phyloP scores from a whole-genome alignment of 2,113 vertebrate species.

The Camarhynchus parvulus region DNA sequence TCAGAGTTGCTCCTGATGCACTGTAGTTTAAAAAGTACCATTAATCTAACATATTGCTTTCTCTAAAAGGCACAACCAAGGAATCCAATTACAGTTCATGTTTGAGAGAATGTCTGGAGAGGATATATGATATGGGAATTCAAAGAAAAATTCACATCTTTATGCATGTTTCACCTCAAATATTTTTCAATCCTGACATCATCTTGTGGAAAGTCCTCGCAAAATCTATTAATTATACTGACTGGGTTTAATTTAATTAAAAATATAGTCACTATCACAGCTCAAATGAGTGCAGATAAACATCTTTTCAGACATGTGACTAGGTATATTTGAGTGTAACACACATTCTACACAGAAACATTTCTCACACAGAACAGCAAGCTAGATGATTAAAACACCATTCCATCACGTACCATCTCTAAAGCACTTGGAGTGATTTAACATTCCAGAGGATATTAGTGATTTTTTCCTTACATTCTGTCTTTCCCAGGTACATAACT shows the following conservation, averaged over 20 bases:
- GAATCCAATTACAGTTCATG: not conserved
- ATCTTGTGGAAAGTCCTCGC: not conserved
- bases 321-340: not conserved
- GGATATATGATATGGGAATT: not conserved
- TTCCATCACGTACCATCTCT: not conserved
- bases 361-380: not conserved
- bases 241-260: not conserved
- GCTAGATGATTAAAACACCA: not conserved
- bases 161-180: not conserved
- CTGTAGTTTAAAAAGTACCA: not conserved
- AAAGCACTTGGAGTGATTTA: not conserved
- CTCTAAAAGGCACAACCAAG: not conserved
- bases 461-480: not conserved
- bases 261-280: not conserved
- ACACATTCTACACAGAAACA: not conserved
- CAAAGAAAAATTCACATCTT: not conserved
- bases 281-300: not conserved
- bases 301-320: rapidly evolving
- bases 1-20: not conserved
- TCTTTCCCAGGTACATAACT: not conserved
- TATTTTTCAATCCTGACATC: not conserved
- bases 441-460: not conserved
- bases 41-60: not conserved
- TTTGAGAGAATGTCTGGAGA: not conserved
- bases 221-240: not conserved